These are phyloP conservation scores for Barypeithes pellucidus DNA, from an alignment of 2,888 invertebrate genomes.

Conservation along the genomic window DNA sequence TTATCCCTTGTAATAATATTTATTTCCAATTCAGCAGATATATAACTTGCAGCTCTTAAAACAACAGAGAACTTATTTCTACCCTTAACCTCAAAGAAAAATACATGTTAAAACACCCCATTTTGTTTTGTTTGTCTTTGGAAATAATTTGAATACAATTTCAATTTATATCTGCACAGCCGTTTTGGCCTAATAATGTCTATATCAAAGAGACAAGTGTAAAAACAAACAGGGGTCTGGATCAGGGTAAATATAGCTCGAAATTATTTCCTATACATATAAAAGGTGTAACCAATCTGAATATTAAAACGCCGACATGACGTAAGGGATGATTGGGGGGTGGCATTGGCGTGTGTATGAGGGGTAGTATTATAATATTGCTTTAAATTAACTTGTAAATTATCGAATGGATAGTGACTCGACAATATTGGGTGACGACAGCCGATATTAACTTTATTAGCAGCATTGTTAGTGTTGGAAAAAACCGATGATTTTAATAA, in stretches of 20 bases:
- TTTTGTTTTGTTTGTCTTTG: constrained; percentile 50
- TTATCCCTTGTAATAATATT: constrained; percentile 15
- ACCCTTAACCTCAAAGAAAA: constrained; percentile 46
- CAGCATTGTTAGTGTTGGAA: too few species aligned
- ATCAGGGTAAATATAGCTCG: constrained; percentile 67
- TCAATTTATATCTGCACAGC: constrained; percentile 60
- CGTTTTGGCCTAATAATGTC: constrained; percentile 64
- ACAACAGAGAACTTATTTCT: constrained; percentile 44
- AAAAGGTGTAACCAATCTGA: constrained; percentile 73
- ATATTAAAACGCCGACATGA: constrained; percentile 68
- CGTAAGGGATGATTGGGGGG: constrained; percentile 56
- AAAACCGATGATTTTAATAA: too few species aligned
- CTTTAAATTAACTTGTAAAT: constrained; percentile 51
- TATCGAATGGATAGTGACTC: constrained; percentile 36
- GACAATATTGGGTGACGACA: constrained; percentile 20
- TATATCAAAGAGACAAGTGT: constrained; percentile 70
- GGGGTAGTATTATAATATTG: constrained; percentile 37
- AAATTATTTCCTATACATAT: constrained; percentile 71
- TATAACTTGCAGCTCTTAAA: constrained; percentile 35
- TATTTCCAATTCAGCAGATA: constrained; percentile 19
- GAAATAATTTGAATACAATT: constrained; percentile 61
- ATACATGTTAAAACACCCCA: constrained; percentile 42
- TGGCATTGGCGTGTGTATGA: constrained; percentile 41
- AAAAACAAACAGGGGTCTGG: constrained; percentile 70
- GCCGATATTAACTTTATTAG: constrained; percentile 28